Percentiles rank a stretch among this genome's conserved stretches.
These are phyloP conservation scores for Pseudomyrmex dendroicus DNA, from an alignment of 1,140 invertebrate genomes.

Conservation along the genomic window DNA sequence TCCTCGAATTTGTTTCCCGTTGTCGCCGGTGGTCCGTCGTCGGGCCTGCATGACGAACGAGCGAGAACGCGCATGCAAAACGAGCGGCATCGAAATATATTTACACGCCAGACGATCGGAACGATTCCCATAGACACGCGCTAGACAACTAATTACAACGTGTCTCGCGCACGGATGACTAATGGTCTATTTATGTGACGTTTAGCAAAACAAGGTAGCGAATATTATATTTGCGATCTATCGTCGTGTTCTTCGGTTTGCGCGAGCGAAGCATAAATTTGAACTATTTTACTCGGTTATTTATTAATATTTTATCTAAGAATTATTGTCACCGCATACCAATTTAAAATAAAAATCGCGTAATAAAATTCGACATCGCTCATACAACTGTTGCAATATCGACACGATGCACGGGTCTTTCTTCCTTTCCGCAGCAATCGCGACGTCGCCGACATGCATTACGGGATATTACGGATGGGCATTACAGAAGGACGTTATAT, in stretches of 20 bases:
- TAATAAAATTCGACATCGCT: background rate
- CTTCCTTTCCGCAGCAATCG: conserved; percentile 16
- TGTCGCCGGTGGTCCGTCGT: conserved; percentile 66
- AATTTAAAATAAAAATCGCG: background rate
- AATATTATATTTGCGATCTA: conserved; percentile 30
- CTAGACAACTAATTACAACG: conserved; percentile 56
- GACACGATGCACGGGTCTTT: conserved; percentile 2
- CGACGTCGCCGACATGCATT: conserved; percentile 47
- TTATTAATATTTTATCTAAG: background rate
- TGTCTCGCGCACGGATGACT: conserved; percentile 17
- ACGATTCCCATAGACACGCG: conserved; percentile 21
- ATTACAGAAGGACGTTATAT: conserved; percentile 35
- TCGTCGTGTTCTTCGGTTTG: conserved; percentile 30
- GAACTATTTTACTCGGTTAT: too few relatives aligned
- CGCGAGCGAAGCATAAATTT: background rate
- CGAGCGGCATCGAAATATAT: conserved; percentile 34
- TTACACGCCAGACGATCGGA: conserved; percentile 25
- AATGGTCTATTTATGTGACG: conserved; percentile 24
- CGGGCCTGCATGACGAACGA: conserved; percentile 52
- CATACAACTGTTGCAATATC: conserved; percentile 33
- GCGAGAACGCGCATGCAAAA: conserved; percentile 37
- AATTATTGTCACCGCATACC: background rate
- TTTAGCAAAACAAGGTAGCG: conserved; percentile 13
- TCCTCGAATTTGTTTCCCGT: conserved; percentile 70
- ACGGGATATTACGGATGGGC: conserved; percentile 35